Percentiles rank a stretch among this genome's conserved stretches.
These are phyloP conservation scores for Drosophila heteroneura DNA, from an alignment of 2,888 invertebrate genomes.

Conservation along the genomic window DNA sequence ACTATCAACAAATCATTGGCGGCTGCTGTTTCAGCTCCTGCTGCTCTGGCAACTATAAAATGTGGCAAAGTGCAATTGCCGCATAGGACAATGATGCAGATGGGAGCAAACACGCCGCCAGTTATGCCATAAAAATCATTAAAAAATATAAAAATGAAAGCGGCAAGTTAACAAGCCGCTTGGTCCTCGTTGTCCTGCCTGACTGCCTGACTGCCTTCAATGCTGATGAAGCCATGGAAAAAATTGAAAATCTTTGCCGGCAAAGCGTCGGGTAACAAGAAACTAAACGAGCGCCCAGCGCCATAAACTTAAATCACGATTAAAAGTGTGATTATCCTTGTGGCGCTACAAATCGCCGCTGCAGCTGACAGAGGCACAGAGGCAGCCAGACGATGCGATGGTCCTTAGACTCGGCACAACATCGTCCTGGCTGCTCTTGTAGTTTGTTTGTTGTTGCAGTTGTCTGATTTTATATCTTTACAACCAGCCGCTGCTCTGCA, in stretches of 20 bases:
- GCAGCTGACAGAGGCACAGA: slow-evolving; percentile 72
- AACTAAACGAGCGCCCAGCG: slow-evolving; percentile 77
- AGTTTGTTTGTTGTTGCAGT: slow-evolving; percentile 67
- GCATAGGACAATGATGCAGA: slow-evolving; percentile 53
- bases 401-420: slow-evolving; percentile 30
- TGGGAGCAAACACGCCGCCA: slow-evolving; percentile 46
- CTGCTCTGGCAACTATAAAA: slow-evolving; percentile 62
- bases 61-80: slow-evolving; percentile 82
- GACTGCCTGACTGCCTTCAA: slow-evolving; percentile 5
- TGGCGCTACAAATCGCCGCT: slow-evolving; percentile 83
- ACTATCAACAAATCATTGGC: slow-evolving; percentile 55
- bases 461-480: slow-evolving; percentile 81
- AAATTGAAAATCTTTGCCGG: slow-evolving; percentile 49
- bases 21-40: slow-evolving; percentile 15
- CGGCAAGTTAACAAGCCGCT: slow-evolving; percentile 70
- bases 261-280: slow-evolving; percentile 60
- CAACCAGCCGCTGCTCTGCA: slow-evolving; percentile 75
- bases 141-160: slow-evolving; percentile 80
- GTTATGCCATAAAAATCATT: slow-evolving; percentile 81
- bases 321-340: slow-evolving; percentile 85
- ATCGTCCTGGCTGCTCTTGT: slow-evolving; percentile 38
- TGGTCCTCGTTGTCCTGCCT: slow-evolving; percentile 2
- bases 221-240: slow-evolving; percentile 62
- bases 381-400: slow-evolving; percentile 34
- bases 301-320: slow-evolving; percentile 84